Evolutionary conservation across 1,140 invertebrate genomes (phyloP).

Genomic region (Stenopsyche tienmushanensis): DNA sequence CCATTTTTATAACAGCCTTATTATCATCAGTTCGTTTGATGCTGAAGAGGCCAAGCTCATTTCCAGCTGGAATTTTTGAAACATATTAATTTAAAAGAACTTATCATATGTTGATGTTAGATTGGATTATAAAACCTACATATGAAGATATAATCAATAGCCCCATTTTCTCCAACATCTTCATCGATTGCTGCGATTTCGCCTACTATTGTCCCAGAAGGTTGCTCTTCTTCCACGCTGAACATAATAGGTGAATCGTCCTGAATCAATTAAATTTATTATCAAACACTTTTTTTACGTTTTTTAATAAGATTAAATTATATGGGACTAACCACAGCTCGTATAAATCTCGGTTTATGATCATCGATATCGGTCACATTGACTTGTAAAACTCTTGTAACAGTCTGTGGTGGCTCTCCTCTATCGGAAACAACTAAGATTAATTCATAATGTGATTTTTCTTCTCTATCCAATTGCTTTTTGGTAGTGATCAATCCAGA

Average conservation of each 20-base stretch:
- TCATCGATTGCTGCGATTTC: slow-evolving; percentile 69
- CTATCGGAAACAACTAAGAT: slow-evolving; percentile 73
- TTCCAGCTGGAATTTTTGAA: slow-evolving; percentile 58
- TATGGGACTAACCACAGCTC: slow-evolving; percentile 58
- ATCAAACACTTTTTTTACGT: not conserved
- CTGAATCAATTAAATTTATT: slow-evolving; percentile 46
- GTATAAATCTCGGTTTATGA: slow-evolving; percentile 71
- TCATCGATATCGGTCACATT: slow-evolving; percentile 76
- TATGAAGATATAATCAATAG: slow-evolving; percentile 72
- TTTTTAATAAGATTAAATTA: not conserved
- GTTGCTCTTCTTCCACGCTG: slow-evolving; percentile 65
- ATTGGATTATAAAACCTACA: slow-evolving; percentile 48
- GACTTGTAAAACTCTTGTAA: slow-evolving; percentile 68
- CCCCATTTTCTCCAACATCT: slow-evolving; percentile 74
- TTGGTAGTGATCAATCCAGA: slow-evolving; percentile 74
- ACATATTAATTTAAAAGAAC: slow-evolving; percentile 34
- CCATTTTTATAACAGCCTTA: slow-evolving; percentile 62
- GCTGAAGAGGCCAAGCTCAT: slow-evolving; percentile 66
- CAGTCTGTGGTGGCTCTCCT: slow-evolving; percentile 73
- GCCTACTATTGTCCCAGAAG: slow-evolving; percentile 65
- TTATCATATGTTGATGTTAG: not conserved
- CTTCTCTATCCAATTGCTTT: slow-evolving; percentile 69
- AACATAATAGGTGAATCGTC: slow-evolving; percentile 66
- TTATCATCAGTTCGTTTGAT: slow-evolving; percentile 67
- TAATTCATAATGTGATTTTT: slow-evolving; percentile 69